Conservation (phyloP, 2,888 invertebrate genomes). For the Enoplolaimus lenunculus region DNA sequence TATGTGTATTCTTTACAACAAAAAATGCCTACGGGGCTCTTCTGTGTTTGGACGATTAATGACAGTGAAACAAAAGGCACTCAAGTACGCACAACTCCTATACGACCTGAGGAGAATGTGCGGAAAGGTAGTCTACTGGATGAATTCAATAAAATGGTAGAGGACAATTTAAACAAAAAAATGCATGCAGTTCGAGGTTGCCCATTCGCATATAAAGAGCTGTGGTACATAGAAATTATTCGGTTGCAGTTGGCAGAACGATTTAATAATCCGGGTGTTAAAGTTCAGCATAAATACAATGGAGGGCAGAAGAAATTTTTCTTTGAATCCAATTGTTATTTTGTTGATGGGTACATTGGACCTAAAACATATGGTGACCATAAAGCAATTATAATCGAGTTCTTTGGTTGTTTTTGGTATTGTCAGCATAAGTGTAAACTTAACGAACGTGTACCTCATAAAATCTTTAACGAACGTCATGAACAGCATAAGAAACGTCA, state of each 20-base stretch:
- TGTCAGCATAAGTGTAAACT: neutral
- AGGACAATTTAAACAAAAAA: too few species aligned
- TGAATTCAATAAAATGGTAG: too few species aligned
- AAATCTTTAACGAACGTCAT: neutral
- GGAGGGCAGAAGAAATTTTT: constrained; percentile 3
- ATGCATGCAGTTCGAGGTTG: too few species aligned
- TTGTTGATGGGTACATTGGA: constrained; percentile 8
- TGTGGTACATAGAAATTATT: too few species aligned
- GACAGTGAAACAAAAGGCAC: too few species aligned
- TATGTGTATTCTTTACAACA: neutral
- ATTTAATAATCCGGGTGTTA: neutral
- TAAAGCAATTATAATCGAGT: neutral
- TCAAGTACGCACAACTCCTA: too few species aligned
- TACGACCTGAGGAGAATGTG: too few species aligned
- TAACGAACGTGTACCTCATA: neutral
- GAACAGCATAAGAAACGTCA: neutral
- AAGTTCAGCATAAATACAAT: neutral
- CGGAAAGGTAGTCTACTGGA: too few species aligned
- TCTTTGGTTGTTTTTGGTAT: constrained; percentile 6
- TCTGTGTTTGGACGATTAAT: constrained; percentile 1
- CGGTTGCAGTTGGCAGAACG: too few species aligned
- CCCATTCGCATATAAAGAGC: too few species aligned
- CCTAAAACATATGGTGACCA: neutral
- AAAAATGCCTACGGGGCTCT: neutral
- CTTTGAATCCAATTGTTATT: neutral